These are phyloP conservation scores for Sardinella longiceps DNA, from an alignment of 2,797 vertebrate species.

Conservation along the genomic window DNA sequence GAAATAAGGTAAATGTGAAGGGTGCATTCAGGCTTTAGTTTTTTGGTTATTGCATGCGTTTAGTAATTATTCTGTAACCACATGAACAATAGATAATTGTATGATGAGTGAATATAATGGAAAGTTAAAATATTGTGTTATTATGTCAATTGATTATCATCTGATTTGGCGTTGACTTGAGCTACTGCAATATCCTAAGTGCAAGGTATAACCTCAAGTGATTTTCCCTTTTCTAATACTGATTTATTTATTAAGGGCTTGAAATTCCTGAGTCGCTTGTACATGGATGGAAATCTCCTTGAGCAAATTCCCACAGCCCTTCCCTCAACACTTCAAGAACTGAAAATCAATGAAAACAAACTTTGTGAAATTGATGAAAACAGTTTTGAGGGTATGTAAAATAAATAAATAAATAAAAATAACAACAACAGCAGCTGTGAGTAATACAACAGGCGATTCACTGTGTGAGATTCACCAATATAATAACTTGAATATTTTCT, in stretches of 20 bases:
- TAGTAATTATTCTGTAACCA: too few species aligned
- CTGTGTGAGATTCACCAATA: not conserved
- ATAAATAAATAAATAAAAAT: too few species aligned
- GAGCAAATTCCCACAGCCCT: constrained; percentile 79
- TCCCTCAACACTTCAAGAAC: constrained; percentile 88
- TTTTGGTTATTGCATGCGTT: too few species aligned
- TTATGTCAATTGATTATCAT: too few species aligned
- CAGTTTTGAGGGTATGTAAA: constrained; percentile 82
- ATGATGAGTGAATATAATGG: too few species aligned
- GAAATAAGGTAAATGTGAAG: too few species aligned
- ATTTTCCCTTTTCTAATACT: not conserved
- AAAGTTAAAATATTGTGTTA: too few species aligned
- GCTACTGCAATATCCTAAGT: too few species aligned
- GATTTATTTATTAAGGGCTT: constrained; percentile 73
- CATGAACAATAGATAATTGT: too few species aligned
- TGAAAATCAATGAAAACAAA: constrained; percentile 93
- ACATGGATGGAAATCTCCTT: constrained; percentile 91
- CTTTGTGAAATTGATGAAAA: constrained; percentile 79
- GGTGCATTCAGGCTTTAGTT: too few species aligned
- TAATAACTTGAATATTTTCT: constrained; percentile 37
- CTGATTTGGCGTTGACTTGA: too few species aligned
- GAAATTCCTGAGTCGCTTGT: constrained; percentile 87
- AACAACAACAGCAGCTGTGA: not conserved
- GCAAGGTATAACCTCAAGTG: too few species aligned
- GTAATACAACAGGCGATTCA: not conserved